A percentile compares a stretch with the other conserved stretches of the same genome.
phyloP scores from a whole-genome alignment of 1,140 invertebrate species.

The Monochamus saltuarius region DNA sequence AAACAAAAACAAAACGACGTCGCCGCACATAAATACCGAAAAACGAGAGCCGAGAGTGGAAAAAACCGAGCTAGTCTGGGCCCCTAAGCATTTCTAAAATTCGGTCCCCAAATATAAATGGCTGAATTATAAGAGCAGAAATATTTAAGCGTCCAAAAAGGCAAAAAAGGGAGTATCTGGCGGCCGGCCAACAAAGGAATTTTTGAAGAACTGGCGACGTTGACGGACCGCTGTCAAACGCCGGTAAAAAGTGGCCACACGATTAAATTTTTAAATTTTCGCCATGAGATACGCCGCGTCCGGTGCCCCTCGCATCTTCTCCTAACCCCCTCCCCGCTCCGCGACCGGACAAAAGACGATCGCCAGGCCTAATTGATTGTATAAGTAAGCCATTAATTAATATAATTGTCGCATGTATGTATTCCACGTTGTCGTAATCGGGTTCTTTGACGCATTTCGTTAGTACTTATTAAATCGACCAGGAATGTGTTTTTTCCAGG shows the following conservation, averaged over 20 bases:
- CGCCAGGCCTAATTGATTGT: no score
- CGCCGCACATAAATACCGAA: neutral
- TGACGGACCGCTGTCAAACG: conserved; percentile 43
- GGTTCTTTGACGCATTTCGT: no score
- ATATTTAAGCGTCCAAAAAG: conserved; percentile 38
- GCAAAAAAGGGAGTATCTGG: conserved; percentile 29
- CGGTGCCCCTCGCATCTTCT: no score
- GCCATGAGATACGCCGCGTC: no score
- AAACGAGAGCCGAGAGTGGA: conserved; percentile 14
- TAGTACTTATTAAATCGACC: no score
- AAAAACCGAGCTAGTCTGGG: neutral
- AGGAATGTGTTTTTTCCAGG: no score
- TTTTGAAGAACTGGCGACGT: conserved; percentile 41
- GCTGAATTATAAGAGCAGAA: conserved; percentile 42
- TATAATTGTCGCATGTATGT: no score
- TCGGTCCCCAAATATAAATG: conserved; percentile 43
- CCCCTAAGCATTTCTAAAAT: conserved; percentile 44
- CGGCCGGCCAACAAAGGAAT: conserved; percentile 39
- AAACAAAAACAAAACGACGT: conserved; percentile 21
- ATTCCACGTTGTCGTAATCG: no score
- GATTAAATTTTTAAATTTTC: conserved; percentile 17
- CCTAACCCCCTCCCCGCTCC: no score
- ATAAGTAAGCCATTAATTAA: no score
- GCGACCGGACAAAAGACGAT: no score
- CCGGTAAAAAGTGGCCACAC: conserved; percentile 33